phyloP scores from a whole-genome alignment of 1,140 invertebrate species.

The Hylyphantes graminicola region DNA sequence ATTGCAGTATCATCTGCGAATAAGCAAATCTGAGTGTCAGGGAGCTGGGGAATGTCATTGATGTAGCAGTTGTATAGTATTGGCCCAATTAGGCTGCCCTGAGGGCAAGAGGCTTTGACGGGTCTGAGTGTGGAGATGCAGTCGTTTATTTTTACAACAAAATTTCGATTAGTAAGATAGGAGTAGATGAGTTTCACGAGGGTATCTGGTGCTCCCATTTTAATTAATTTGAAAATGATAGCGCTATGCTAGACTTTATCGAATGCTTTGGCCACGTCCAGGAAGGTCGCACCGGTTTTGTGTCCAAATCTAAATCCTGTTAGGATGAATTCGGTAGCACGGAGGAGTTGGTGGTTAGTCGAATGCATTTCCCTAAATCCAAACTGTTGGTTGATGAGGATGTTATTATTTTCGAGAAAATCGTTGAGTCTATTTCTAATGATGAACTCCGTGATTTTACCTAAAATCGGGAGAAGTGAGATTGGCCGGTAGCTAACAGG shows the following conservation, averaged over 20 bases:
- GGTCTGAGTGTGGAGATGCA: background rate
- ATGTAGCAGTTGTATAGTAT: background rate
- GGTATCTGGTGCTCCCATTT: background rate
- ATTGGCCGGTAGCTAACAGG: background rate
- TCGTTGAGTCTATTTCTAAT: slow-evolving; percentile 2
- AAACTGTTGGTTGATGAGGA: slow-evolving; percentile 1
- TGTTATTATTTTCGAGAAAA: background rate
- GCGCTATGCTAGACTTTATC: background rate
- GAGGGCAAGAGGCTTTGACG: background rate
- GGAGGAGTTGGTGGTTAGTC: slow-evolving; percentile 10
- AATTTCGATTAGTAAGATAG: background rate
- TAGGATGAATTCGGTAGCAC: background rate
- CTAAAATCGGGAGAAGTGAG: background rate
- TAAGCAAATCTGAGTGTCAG: background rate
- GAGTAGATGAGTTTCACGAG: background rate
- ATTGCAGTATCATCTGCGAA: slow-evolving; percentile 32
- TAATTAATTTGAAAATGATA: slow-evolving; percentile 2
- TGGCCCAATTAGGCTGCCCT: background rate
- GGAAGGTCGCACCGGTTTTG: background rate
- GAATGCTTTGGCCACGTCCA: slow-evolving; percentile 9
- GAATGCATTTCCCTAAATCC: slow-evolving; percentile 5
- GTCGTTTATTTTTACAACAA: background rate
- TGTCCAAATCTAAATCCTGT: background rate
- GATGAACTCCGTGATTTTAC: background rate
- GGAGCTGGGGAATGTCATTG: background rate